phyloP scores from a whole-genome alignment of 2,113 vertebrate species.

The Cheilinus undulatus region DNA sequence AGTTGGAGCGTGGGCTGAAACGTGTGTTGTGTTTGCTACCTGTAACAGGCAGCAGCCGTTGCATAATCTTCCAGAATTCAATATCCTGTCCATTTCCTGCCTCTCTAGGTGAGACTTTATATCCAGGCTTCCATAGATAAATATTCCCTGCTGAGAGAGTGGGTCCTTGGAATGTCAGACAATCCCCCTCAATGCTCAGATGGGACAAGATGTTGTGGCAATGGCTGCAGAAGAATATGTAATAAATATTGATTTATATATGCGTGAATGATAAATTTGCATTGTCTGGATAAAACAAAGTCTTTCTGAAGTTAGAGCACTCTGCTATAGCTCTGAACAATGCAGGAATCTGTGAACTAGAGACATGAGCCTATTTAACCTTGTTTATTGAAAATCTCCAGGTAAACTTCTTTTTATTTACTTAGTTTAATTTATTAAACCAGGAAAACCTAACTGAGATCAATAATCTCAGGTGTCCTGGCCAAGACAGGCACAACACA shows the following conservation, averaged over 20 bases:
- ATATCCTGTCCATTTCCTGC: conserved; percentile 74
- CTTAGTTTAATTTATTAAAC: too few species aligned
- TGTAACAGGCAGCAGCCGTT: conserved; percentile 39
- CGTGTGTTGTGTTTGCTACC: conserved; percentile 39
- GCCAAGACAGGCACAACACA: too few species aligned
- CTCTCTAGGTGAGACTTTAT: conserved; percentile 68
- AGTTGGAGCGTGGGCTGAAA: conserved; percentile 15
- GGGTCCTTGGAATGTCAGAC: conserved; percentile 56
- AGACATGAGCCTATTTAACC: too few species aligned
- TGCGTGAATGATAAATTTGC: too few species aligned
- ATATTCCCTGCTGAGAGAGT: conserved; percentile 55
- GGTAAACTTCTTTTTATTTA: too few species aligned
- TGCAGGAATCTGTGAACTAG: too few species aligned
- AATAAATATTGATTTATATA: conserved; percentile 34
- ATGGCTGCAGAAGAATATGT: conserved; percentile 32
- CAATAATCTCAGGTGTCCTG: too few species aligned
- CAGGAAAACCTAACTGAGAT: too few species aligned
- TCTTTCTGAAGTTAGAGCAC: too few species aligned
- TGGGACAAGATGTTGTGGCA: conserved; percentile 27
- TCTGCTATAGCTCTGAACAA: too few species aligned
- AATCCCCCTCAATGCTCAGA: conserved; percentile 17
- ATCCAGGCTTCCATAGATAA: conserved; percentile 64
- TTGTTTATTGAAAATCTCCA: too few species aligned
- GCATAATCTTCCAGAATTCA: conserved; percentile 66
- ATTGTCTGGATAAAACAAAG: too few species aligned